Evolutionary conservation across 2,113 vertebrate genomes (phyloP), one percentile per base, ranked within the genome.

Genomic region (Elaphurus davidianus): DNA sequence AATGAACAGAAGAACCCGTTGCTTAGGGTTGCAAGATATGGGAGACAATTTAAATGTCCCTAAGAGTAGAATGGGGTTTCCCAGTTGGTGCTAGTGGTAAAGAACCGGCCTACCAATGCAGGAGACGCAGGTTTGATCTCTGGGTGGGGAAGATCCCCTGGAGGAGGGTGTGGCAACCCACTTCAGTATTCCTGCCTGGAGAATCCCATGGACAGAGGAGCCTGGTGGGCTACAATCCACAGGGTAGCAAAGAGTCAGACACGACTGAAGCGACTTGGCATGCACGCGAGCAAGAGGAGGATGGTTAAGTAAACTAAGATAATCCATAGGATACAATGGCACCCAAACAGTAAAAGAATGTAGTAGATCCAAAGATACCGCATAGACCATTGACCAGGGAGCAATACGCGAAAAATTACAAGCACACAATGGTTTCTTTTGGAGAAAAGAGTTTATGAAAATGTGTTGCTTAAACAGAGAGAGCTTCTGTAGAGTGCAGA

Each of bases 381-480:
- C 23, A 43, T 5, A n/a, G 50, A 17, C 50, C 47, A 4, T 13
- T 85, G 45, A 27, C 36, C 30, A 91, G 59, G 23, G 7, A 33
- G 3, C 16, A n/a, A 19, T 33, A 40, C 1, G 2, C 43, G 30
- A 59, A 76, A 59, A 67, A 87, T 5, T 62, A n/a, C 88, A 94
- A 67, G 30, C 2, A 43, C 14, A 47, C 50, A 3, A 43, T 2
- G 6, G 5, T 55, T 1, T 50, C 47, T 74, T 87, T 52, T 15
- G 93, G 52, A 62, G 47, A 67, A 91, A 27, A 90, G 62, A 30
- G 36, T 36, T 88, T 21, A 30, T 67, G n/a, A 87, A 93, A 93
- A 43, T 19, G 17, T 25, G 25, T n/a, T 28, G 11, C 27, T 79
- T 52, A 33, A 81, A 43, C 43, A 81, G 54, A 85, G 13, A 84